Percentiles rank a stretch among this genome's conserved stretches.
These are phyloP conservation scores for Halisarca cf. caerulea DNA, from an alignment of 37 sponge, comb jelly and placozoan species.

Conservation along the genomic window DNA sequence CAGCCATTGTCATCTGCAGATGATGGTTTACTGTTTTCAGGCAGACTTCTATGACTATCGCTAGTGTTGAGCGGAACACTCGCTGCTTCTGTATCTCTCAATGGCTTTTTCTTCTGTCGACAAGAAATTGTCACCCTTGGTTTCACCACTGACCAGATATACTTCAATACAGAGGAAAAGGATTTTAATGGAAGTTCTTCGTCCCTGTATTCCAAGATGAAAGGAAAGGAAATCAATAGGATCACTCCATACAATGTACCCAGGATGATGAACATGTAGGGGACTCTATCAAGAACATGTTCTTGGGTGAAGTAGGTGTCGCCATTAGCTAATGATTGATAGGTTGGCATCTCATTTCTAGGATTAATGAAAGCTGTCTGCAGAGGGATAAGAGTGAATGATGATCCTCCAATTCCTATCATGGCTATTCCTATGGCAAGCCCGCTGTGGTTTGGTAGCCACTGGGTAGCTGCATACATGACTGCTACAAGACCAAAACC, in stretches of 20 bases:
- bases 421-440: conserved; percentile 81
- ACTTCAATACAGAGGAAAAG: neutral
- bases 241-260: conserved; percentile 66
- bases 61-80: too few relatives aligned
- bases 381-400: conserved; percentile 71
- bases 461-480: conserved; percentile 71
- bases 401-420: conserved; percentile 82
- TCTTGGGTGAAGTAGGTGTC: conserved; percentile 58
- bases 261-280: conserved; percentile 72
- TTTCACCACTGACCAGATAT: neutral
- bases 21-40: too few relatives aligned
- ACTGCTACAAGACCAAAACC: conserved; percentile 83
- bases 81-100: too few relatives aligned
- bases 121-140: neutral
- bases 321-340: neutral
- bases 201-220: neutral
- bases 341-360: conserved; percentile 30
- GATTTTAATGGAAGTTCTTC: neutral
- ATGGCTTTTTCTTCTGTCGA: too few relatives aligned
- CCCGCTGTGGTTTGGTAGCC: conserved; percentile 84
- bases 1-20: too few relatives aligned
- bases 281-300: conserved; percentile 68
- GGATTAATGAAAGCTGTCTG: conserved; percentile 90
- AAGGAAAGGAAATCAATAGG: conserved; percentile 26
- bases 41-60: too few relatives aligned